Base-by-base conservation (phyloP, 2,797 vertebrate species). In the Myioborus miniatus region DNA sequence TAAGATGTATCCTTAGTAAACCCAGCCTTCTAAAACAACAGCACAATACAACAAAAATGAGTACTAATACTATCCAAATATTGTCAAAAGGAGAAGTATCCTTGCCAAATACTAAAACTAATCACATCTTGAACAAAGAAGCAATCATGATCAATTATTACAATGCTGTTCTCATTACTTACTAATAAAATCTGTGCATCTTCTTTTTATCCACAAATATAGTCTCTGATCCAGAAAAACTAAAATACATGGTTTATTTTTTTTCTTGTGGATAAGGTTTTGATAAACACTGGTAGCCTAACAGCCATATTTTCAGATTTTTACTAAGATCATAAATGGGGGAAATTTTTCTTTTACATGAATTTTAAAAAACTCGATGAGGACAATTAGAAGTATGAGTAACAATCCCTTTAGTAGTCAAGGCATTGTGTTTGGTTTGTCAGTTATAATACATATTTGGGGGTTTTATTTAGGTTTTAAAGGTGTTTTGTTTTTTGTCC, bases 271-370 rank as follows among this genome's bases (percentile, higher is more conserved):
- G 53, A 88, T 95, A 89, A 92, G 78, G 67, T 96, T 8, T 70
- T 90, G 75, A 69, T 88, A 93, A 96, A 68, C 19, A 39, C 11
- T 74, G 70, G 20, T 44, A 83, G 72, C n/a, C 22, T 94, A 81
- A 65, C 60, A 96, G 23, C 30, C 83, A 26, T 75, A 68, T 83
- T 96, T 96, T 91, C 41, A 87, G 55, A 59, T 67, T 82, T 93
- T 27, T 91, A 89, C 23, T 76, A 58, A 80, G 24, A 78, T 53
- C 12, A 70, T 70, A 89, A 74, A 72, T 88, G 53, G 93, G 56
- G 60, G 26, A 86, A 95, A 83, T 60, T 72, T 77, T 87, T 84
- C 8, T 72, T 68, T 75, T 84, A 79, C 85, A 96, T 80, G 83
- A 76, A 70, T 91, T 91, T 30, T 3, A 41, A 60, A 89, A 89